Evolutionary conservation across 1,140 invertebrate species (phyloP), one percentile per base, ranked within the genome.

Genomic region (Euura saliciscinereae): DNA sequence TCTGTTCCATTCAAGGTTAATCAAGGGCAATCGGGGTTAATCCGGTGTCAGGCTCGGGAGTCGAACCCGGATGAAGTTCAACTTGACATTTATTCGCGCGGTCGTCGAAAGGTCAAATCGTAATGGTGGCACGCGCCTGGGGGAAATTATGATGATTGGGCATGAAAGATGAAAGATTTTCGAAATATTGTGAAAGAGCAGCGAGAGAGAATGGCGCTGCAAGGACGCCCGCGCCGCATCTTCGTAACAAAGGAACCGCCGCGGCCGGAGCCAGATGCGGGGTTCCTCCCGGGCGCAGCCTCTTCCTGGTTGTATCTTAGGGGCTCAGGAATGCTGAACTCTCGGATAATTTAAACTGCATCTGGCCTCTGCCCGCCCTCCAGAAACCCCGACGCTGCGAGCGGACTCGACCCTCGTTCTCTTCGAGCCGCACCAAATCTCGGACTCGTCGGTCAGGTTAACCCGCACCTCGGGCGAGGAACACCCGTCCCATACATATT

Each of bases 331-430:
- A 59, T 59, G 51, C 51, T n/a, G 51, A 59, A 59, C 51, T 59
- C 51, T 59, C 51, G 51, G 51, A 59, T 59, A 59, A 59, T 59
- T 59, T 59, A 8, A n/a, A n/a, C 8, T n/a, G 51, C 51, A 59
- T 59, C 51, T 59, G 51, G 51, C 51, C 51, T 3, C 51, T 59
- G 46, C 46, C 46, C 6, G 8, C 51, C 51, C 51, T 5, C 51
- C 13, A 8, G 51, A 59, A 8, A 2, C 51, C 13, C 51, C 28
- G 28, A 28, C 28, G 28, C 28, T 28, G 28, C 28, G 28, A 28
- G 28, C 28, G 28, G 28, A 28, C 28, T 28, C 28, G 28, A 28
- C 28, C 28, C 28, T 28, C 28, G 28, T 28, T 28, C 28, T 28
- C 28, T 28, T 28, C 28, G 28, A 28, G 28, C 28, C 28, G 28